These are phyloP conservation scores for Lutjanus argentimaculatus DNA, from an alignment of 2,797 vertebrate species.

Conservation along the genomic window DNA sequence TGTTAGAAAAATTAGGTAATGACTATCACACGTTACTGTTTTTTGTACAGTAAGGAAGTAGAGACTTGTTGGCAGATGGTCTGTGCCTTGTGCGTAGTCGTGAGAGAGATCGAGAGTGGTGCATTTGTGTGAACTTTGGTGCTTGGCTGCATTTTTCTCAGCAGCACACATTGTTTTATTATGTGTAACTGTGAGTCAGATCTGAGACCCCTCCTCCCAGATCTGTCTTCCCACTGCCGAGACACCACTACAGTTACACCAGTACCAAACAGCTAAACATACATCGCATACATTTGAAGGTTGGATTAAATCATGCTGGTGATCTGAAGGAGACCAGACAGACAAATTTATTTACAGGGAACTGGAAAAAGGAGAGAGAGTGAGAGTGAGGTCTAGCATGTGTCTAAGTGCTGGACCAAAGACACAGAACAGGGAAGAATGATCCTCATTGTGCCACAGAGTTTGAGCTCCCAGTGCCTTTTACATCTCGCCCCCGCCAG, in stretches of 20 bases:
- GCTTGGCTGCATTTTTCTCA: conserved; percentile 34
- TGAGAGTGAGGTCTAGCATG: conserved; percentile 13
- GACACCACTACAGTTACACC: conserved; percentile 18
- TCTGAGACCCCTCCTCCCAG: conserved; percentile 28
- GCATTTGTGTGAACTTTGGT: conserved; percentile 30
- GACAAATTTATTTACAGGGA: conserved; percentile 45
- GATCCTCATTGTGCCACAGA: conserved; percentile 61
- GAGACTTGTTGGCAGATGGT: not conserved
- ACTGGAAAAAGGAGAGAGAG: not conserved
- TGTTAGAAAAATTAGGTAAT: not conserved
- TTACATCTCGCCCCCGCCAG: conserved; percentile 49
- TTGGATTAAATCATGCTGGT: conserved; percentile 21
- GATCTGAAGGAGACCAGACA: conserved; percentile 28
- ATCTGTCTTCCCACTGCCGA: conserved; percentile 33
- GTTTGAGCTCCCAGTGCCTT: conserved; percentile 47
- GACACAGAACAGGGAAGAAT: conserved; percentile 58
- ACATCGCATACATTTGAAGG: conserved; percentile 22
- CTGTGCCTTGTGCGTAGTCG: not conserved
- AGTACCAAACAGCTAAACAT: not conserved
- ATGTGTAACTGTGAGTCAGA: conserved; percentile 61
- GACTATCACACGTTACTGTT: not conserved
- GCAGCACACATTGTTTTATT: conserved; percentile 46
- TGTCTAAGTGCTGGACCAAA: conserved; percentile 39
- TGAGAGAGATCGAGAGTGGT: conserved; percentile 7
- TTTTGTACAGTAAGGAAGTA: conserved; percentile 14